phyloP scores from a whole-genome alignment of 2,888 invertebrate species.

The Nematopogon swammerdamellus region DNA sequence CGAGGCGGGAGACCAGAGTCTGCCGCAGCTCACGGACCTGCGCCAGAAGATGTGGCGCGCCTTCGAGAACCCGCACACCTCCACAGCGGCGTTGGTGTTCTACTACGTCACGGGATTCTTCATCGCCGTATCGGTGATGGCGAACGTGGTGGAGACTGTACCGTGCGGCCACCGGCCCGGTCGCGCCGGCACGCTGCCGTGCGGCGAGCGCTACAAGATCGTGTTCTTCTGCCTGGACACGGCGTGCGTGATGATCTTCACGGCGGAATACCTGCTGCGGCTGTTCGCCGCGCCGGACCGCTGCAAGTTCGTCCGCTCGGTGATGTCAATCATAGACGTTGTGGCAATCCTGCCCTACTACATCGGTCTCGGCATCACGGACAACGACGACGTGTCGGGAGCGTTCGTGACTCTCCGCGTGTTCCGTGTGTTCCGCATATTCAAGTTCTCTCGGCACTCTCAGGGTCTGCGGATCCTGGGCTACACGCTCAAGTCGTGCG shows the following conservation, averaged over 20 bases:
- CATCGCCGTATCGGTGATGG: conserved; percentile 98
- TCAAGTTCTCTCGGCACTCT: conserved; percentile 99
- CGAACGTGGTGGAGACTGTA: conserved; percentile 97
- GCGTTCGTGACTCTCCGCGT: conserved; percentile 98
- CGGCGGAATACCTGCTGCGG: conserved; percentile 92
- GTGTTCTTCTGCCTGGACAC: conserved; percentile 99
- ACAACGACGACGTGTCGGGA: conserved; percentile 98
- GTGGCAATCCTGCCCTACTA: conserved; percentile 99
- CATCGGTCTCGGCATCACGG: conserved; percentile 95
- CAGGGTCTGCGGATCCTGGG: conserved; percentile 98
- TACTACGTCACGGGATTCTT: conserved; percentile 99
- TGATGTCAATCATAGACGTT: conserved; percentile 99
- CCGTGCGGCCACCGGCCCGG: conserved; percentile 89
- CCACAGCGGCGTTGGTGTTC: conserved; percentile 98
- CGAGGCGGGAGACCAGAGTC: conserved; percentile 87
- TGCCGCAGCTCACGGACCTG: conserved; percentile 83
- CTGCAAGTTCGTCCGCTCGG: conserved; percentile 95
- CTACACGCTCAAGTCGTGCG: conserved; percentile 98
- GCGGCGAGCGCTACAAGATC: conserved; percentile 97
- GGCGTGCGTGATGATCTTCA: conserved; percentile 99
- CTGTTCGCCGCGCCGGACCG: conserved; percentile 98
- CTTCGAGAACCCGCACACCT: conserved; percentile 99
- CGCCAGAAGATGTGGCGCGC: conserved; percentile 99
- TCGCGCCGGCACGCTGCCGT: conserved; percentile 83
- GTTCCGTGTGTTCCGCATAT: conserved; percentile 99